A percentile compares a stretch with the other conserved stretches of the same genome.
phyloP scores from a whole-genome alignment of 2,797 vertebrate genomes.

The Myiotriccus ornatus region DNA sequence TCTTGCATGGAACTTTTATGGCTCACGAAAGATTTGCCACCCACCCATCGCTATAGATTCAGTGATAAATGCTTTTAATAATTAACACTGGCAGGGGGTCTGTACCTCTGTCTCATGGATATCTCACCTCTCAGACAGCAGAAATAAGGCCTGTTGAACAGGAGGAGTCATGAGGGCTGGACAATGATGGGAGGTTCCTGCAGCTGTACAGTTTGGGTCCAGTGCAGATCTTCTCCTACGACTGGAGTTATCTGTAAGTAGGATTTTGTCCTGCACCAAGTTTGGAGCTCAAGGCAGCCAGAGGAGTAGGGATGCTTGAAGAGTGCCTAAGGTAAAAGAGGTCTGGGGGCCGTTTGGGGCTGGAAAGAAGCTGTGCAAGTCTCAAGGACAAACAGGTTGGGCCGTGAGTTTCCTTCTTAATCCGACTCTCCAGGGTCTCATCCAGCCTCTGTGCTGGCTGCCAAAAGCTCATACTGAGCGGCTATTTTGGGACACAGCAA shows the following conservation, averaged over 20 bases:
- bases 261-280: neutral
- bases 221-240: neutral
- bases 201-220: neutral
- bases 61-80: conserved; percentile 33
- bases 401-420: neutral
- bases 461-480: neutral
- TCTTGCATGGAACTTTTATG: neutral
- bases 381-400: neutral
- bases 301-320: neutral
- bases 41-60: rapidly evolving
- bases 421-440: neutral
- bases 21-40: neutral
- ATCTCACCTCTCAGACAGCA: neutral
- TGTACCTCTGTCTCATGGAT: neutral
- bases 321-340: neutral
- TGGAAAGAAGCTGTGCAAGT: neutral
- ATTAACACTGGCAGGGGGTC: neutral
- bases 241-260: neutral
- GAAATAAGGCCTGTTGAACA: neutral
- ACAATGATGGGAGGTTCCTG: neutral
- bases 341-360: neutral
- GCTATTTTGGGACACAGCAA: conserved; percentile 36
- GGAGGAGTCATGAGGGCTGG: neutral
- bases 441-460: conserved; percentile 4
- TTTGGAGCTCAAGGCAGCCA: neutral